Conservation (phyloP, 2,797 vertebrate genomes). For the Octomys mimax region DNA sequence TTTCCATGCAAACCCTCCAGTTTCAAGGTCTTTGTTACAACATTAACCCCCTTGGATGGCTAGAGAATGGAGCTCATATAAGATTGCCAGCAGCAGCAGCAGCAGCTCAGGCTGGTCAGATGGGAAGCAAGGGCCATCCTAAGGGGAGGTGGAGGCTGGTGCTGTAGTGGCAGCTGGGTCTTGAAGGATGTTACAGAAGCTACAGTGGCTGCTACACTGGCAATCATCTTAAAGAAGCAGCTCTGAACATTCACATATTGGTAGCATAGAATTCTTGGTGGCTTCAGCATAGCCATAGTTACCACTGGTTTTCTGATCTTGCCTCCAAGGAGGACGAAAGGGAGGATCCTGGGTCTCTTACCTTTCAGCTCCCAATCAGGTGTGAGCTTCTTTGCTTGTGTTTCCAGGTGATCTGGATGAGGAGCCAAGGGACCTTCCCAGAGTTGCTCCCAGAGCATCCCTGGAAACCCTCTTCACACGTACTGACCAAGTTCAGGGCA, state of each 20-base stretch:
- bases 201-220: background rate
- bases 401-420: conserved; percentile 76
- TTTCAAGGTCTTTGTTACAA: conserved; percentile 49
- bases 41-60: background rate
- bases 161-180: background rate
- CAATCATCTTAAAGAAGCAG: conserved; percentile 56
- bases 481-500: conserved; percentile 65
- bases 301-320: conserved; percentile 49
- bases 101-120: background rate
- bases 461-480: conserved; percentile 64
- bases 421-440: conserved; percentile 41
- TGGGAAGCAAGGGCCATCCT: conserved; percentile 1
- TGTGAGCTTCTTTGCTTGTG: conserved; percentile 73
- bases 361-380: background rate
- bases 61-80: background rate
- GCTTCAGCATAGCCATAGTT: background rate
- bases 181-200: background rate
- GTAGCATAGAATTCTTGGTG: conserved; percentile 21
- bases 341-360: conserved; percentile 45
- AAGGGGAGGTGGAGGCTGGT: background rate
- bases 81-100: conserved; percentile 41
- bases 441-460: conserved; percentile 63
- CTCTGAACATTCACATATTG: conserved; percentile 28
- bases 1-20: background rate
- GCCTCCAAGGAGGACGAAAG: conserved; percentile 29